Evolutionary conservation across 2,888 invertebrate genomes (phyloP), one percentile per base, ranked within the genome.

Genomic region (Poecilobothrus nobilitatus): DNA sequence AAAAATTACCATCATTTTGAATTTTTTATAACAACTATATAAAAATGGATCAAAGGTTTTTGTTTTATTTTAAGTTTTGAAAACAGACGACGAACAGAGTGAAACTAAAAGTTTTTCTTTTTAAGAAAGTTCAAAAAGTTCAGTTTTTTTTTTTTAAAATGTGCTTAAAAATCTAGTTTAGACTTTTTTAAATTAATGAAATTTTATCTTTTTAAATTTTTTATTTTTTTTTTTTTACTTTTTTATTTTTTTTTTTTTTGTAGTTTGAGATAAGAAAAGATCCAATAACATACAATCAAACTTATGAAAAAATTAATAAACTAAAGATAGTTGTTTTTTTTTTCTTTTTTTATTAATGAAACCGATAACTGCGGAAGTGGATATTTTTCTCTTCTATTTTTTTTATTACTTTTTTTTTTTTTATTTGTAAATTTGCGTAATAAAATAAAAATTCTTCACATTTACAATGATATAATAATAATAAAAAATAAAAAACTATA

Each of bases 341-440:
- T 34, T 34, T 34, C 34, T 34, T 44, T 44, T 44, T 44, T 44
- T 18, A 53, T 53, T 53, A 53, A n/a, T 53, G 53, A 53, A 53
- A 53, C 53, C 53, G 53, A 53, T 53, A 53, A 53, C 53, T 53
- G 53, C 53, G 53, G 53, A 53, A 53, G 53, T 53, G 53, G 53
- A 53, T 18, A 12, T 37, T 53, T 53, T 53, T 53, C 18, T 53
- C 18, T 53, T 53, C 18, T 53, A 12, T 18, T 18, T 53, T 53
- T 53, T n/a, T 18, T 18, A 53, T 53, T 44, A 10, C 3, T 6
- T 44, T 44, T 53, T 53, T 15, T 53, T 4, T 53, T 53, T 53
- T 53, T 18, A 15, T 53, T 53, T 53, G 15, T 12, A 18, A 53
- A 53, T 53, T 53, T 53, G 53, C 53, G 53, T 53, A 53, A 53